A percentile compares a stretch with the other conserved stretches of the same genome.
phyloP scores from a whole-genome alignment of 2,113 vertebrate genomes.

The Istiophorus platypterus region DNA sequence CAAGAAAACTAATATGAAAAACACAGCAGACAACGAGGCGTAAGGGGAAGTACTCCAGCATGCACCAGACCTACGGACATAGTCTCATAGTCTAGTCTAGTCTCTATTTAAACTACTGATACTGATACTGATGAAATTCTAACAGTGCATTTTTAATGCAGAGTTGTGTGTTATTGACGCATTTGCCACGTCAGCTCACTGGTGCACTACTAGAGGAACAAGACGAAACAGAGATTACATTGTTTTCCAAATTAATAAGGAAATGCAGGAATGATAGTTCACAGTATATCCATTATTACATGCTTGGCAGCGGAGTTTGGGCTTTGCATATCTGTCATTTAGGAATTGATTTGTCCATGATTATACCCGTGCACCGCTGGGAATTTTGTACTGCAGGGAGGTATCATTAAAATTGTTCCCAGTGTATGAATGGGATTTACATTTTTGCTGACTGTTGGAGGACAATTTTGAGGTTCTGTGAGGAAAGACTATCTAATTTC shows the following conservation, averaged over 20 bases:
- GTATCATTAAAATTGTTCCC: not conserved
- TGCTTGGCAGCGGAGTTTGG: not conserved
- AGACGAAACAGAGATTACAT: not conserved
- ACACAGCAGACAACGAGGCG: too few species aligned
- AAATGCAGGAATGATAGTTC: not conserved
- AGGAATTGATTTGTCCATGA: not conserved
- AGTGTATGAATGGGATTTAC: not conserved
- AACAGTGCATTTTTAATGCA: not conserved
- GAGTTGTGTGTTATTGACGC: not conserved
- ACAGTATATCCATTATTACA: not conserved
- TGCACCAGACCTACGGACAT: too few species aligned
- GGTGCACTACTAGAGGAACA: not conserved
- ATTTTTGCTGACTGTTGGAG: not conserved
- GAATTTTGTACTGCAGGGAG: too few species aligned
- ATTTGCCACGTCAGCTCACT: not conserved
- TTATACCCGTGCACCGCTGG: too few species aligned
- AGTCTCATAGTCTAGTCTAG: too few species aligned
- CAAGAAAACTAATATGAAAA: too few species aligned
- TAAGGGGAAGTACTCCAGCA: too few species aligned
- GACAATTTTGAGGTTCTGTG: not conserved
- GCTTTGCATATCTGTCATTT: not conserved
- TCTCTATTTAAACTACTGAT: too few species aligned
- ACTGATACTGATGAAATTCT: too few species aligned
- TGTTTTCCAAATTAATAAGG: not conserved
- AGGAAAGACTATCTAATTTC: constrained; percentile 27